Evolutionary conservation across 2,113 vertebrate genomes (phyloP), one percentile per base, ranked within the genome.

Genomic region (Galbula dea): DNA sequence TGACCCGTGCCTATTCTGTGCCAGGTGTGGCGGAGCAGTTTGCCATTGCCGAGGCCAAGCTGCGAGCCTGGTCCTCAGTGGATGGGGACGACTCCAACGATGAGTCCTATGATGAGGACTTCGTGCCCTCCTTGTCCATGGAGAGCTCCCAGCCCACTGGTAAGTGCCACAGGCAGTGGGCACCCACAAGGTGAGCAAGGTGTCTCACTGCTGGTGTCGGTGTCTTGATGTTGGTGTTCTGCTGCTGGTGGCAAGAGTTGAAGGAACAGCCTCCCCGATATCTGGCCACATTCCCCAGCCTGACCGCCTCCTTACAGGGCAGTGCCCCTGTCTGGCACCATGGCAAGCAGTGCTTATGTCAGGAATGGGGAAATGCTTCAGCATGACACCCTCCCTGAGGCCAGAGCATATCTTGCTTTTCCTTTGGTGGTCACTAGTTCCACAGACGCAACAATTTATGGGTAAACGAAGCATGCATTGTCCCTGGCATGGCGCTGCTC

Each of bases 1-100:
- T 93, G 72, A 95, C 57, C 22, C 0, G 0, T 75, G 59, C 37
- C 67, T 94, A 67, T 94, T 67, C 84, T 2, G 0, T 77, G 62
- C 55, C 88, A 96, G 96, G 96, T 0, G 96, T 96, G 75, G 99
- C 99, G 0, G 99, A 99, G 96, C 99, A 99, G 97, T 99, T 99
- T 94, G 99, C 99, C 88, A 99, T 99, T 0, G 99, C 99, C 0
- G 99, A 99, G 97, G 99, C 99, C 66, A 99, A 99, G 95, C 98
- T 99, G 93, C 98, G 99, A 54, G 99, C 99, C 68, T 99, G 99
- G 99, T 99, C 99, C 55, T 99, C 99, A 0, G 97, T 99, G 91
- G 99, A 99, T 2, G 99, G 99, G 0, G 99, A 99, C 0, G 99
- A 99, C 88, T 99, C 99, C 74, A 99, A 98, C 0, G 99, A 99